Evolutionary conservation across 2,113 vertebrate species (phyloP).

Genomic region (Cricetomys ansorgei): DNA sequence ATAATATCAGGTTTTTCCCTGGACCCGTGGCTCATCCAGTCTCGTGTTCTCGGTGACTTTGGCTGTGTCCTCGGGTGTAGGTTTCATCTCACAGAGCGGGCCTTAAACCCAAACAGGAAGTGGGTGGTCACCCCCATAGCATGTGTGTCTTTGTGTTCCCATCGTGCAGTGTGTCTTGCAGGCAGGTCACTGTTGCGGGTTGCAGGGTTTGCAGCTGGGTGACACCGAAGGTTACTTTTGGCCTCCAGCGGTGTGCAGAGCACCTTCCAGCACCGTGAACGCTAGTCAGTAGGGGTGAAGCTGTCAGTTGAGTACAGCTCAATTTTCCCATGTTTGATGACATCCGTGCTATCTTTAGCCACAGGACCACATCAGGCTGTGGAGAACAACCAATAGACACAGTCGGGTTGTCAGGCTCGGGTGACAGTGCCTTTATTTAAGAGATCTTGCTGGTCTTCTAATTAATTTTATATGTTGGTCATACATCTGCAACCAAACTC

Average conservation of each 20-base stretch:
- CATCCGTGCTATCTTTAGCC: too few species aligned
- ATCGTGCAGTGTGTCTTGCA: not conserved
- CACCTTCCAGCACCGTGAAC: not conserved
- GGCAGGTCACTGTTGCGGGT: not conserved
- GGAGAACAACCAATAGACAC: too few species aligned
- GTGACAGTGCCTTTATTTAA: not conserved
- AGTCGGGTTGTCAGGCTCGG: too few species aligned
- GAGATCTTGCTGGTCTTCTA: not conserved
- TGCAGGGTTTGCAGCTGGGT: not conserved
- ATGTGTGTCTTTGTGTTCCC: rapidly evolving
- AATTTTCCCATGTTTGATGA: too few species aligned
- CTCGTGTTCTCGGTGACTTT: not conserved
- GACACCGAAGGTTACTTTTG: not conserved
- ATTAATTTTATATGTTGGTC: not conserved
- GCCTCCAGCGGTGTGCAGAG: not conserved
- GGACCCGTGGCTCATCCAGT: not conserved
- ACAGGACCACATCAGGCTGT: too few species aligned
- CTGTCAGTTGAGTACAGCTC: not conserved
- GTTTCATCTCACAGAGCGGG: not conserved
- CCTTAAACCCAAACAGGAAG: not conserved
- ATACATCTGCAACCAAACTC: not conserved
- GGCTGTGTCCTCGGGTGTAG: not conserved
- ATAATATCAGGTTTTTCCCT: not conserved
- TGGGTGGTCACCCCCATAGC: not conserved
- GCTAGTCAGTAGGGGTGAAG: not conserved